These are phyloP conservation scores for Spea multiplicata DNA, from an alignment of 2,113 vertebrate species.

Conservation along the genomic window DNA sequence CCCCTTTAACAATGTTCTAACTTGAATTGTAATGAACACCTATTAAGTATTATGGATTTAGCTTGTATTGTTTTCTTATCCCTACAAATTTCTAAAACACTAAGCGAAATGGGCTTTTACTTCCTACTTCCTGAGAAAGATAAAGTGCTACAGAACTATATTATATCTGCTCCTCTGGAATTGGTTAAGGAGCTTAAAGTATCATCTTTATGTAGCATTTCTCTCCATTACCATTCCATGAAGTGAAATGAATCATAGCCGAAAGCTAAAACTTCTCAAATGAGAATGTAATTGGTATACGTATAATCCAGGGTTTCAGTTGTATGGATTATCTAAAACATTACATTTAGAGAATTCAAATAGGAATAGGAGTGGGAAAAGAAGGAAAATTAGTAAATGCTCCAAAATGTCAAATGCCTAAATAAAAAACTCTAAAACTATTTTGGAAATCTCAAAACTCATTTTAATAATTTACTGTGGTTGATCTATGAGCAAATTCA, in stretches of 20 bases:
- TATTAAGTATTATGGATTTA: too few species aligned
- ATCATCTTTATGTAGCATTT: slow-evolving; percentile 40
- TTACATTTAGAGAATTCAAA: slow-evolving; percentile 20
- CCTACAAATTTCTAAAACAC: slow-evolving; percentile 1
- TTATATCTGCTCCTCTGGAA: slow-evolving; percentile 17
- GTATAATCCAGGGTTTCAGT: slow-evolving; percentile 36
- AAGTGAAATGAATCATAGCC: slow-evolving; percentile 40
- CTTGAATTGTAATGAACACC: too few species aligned
- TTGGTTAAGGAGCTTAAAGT: slow-evolving; percentile 38
- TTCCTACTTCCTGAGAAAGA: slow-evolving; percentile 19
- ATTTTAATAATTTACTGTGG: too few species aligned
- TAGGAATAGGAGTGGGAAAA: slow-evolving; percentile 8
- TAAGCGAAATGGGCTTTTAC: slow-evolving; percentile 4
- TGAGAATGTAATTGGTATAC: slow-evolving; percentile 42
- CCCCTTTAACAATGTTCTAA: too few species aligned
- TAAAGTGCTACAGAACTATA: slow-evolving; percentile 31
- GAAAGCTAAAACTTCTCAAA: slow-evolving; percentile 34
- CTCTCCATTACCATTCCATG: slow-evolving; percentile 39
- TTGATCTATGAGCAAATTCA: too few species aligned
- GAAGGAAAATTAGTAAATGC: background rate
- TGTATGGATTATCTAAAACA: slow-evolving; percentile 27
- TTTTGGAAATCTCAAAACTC: too few species aligned
- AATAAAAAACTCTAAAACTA: too few species aligned
- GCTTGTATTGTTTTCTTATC: slow-evolving; percentile 7
- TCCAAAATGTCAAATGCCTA: too few species aligned